A percentile compares a stretch with the other conserved stretches of the same genome.
Conservation (phyloP, 2,888 invertebrate genomes). For the Apomyelois bistriatella region DNA sequence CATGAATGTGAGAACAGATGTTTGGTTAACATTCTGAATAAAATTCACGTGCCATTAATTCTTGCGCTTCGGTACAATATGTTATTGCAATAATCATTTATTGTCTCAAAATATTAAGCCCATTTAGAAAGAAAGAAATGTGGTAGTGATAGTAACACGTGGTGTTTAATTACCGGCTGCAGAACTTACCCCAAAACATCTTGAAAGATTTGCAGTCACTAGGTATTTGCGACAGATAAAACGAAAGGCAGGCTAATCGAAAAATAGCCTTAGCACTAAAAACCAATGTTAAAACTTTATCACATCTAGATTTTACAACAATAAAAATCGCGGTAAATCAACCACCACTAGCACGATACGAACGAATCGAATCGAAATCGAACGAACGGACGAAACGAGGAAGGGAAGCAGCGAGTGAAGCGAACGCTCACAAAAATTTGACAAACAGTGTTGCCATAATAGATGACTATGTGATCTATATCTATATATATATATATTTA, state of each 20-base stretch:
- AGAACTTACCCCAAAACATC: conserved; percentile 75
- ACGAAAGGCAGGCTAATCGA: too few relatives aligned
- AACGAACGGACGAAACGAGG: too few relatives aligned
- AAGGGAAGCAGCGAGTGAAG: background rate
- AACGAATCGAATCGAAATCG: too few relatives aligned
- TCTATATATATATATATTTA: too few relatives aligned
- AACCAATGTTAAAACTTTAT: background rate
- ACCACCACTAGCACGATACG: too few relatives aligned
- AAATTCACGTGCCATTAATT: too few relatives aligned
- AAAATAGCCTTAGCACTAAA: background rate
- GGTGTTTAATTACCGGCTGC: conserved; percentile 41
- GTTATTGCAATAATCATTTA: background rate
- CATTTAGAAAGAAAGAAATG: background rate
- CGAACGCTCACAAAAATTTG: background rate
- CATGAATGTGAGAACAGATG: too few relatives aligned
- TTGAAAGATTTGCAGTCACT: conserved; percentile 28
- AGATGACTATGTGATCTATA: too few relatives aligned
- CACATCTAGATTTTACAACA: conserved; percentile 16
- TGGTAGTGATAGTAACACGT: conserved; percentile 50
- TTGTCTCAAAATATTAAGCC: background rate
- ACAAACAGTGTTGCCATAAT: too few relatives aligned
- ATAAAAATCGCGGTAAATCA: conserved; percentile 32
- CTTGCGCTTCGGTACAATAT: too few relatives aligned
- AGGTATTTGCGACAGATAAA: background rate
- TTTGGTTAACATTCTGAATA: too few relatives aligned